Evolutionary conservation across 2,888 invertebrate genomes (phyloP).

Genomic region (Megastigmus dorsalis): DNA sequence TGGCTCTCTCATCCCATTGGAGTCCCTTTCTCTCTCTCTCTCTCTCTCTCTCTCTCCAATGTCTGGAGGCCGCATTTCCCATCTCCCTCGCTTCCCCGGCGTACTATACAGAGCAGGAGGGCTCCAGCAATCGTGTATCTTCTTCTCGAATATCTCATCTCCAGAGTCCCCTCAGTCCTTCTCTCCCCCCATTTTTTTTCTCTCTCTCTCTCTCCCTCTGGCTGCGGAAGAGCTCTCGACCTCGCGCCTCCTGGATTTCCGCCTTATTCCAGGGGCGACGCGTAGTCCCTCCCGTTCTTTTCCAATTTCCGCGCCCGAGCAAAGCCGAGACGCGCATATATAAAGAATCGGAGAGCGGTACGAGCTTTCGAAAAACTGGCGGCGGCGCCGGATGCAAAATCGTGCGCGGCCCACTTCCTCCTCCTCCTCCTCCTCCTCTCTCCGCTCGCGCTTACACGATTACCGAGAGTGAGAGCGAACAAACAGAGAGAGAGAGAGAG

Average conservation of each 20-base stretch:
- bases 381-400: too few relatives aligned
- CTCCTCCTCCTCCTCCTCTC: neutral
- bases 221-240: too few relatives aligned
- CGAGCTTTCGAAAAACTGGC: too few relatives aligned
- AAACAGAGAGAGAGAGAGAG: too few relatives aligned
- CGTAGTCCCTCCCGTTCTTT: neutral
- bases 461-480: too few relatives aligned
- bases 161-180: neutral
- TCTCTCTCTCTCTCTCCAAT: too few relatives aligned
- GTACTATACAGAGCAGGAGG: constrained; percentile 18
- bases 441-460: too few relatives aligned
- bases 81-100: neutral
- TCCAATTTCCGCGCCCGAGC: constrained; percentile 26
- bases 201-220: too few relatives aligned
- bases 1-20: neutral
- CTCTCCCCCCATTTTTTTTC: neutral
- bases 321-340: too few relatives aligned
- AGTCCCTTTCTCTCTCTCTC: neutral
- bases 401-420: neutral
- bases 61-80: neutral
- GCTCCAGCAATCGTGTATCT: constrained; percentile 40
- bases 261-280: neutral
- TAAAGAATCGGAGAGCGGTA: too few relatives aligned
- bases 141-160: constrained; percentile 28
- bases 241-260: neutral